Conservation (phyloP, 2,113 vertebrate species). For the Anguilla japonica region DNA sequence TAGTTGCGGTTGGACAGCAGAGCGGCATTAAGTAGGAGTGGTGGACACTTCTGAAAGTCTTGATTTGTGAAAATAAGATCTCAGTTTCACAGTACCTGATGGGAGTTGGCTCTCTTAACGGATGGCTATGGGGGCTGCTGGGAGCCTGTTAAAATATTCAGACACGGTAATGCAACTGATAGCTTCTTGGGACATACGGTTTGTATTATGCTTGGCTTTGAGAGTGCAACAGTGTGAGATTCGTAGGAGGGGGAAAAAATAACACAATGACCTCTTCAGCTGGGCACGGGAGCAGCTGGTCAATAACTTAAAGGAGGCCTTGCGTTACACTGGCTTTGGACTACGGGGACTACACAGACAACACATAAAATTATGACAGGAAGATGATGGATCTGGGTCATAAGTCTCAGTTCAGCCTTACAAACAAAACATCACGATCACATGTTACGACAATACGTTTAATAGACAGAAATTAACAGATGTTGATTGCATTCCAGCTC, state of each 20-base stretch:
- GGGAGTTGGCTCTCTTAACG: slow-evolving; percentile 13
- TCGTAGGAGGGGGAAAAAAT: slow-evolving; percentile 53
- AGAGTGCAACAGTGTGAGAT: slow-evolving; percentile 68
- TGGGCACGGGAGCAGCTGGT: slow-evolving; percentile 81
- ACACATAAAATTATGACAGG: slow-evolving; percentile 81
- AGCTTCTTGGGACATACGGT: slow-evolving; percentile 69
- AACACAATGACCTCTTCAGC: slow-evolving; percentile 82
- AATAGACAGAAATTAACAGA: slow-evolving; percentile 80
- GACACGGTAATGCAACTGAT: slow-evolving; percentile 62
- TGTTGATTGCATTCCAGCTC: slow-evolving; percentile 72
- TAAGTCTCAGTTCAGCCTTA: slow-evolving; percentile 80
- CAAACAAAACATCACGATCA: slow-evolving; percentile 80
- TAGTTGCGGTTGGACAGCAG: background rate
- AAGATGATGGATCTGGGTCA: slow-evolving; percentile 83
- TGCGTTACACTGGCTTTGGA: slow-evolving; percentile 71
- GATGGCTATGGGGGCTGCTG: slow-evolving; percentile 35
- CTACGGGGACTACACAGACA: slow-evolving; percentile 73
- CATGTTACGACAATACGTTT: slow-evolving; percentile 76
- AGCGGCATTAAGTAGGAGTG: slow-evolving; percentile 9
- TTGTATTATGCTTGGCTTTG: slow-evolving; percentile 79
- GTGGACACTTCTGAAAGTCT: slow-evolving; percentile 26
- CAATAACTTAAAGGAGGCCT: slow-evolving; percentile 81
- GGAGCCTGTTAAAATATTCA: slow-evolving; percentile 76
- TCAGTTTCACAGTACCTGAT: slow-evolving; percentile 33
- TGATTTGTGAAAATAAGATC: slow-evolving; percentile 26